A percentile compares a stretch with the other conserved stretches of the same genome.
Conservation (phyloP, 2,888 invertebrate genomes). For the Dicycla oo region DNA sequence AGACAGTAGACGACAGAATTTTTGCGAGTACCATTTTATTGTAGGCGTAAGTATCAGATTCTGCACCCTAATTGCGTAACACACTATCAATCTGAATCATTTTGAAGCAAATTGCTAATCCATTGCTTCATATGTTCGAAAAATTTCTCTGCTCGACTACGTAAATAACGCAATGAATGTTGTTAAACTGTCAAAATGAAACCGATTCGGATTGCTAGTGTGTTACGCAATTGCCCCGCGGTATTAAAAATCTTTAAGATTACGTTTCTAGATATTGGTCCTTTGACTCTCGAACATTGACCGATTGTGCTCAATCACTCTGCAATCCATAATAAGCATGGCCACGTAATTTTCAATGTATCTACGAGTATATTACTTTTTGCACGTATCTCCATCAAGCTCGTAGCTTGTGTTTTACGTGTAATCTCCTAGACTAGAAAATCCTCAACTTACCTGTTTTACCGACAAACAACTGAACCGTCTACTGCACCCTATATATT, state of each 20-base stretch:
- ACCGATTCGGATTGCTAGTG: too few species aligned
- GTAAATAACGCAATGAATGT: too few species aligned
- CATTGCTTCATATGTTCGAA: too few species aligned
- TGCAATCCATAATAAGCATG: neutral
- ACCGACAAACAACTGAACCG: slow-evolving; percentile 19
- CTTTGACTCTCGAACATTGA: neutral
- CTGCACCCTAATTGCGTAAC: too few species aligned
- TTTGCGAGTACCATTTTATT: neutral
- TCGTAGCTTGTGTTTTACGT: slow-evolving; percentile 30
- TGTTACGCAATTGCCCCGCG: too few species aligned
- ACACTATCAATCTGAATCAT: too few species aligned
- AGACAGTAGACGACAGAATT: neutral
- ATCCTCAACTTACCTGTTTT: slow-evolving; percentile 39
- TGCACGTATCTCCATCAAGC: slow-evolving; percentile 28
- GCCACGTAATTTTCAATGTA: slow-evolving; percentile 8
- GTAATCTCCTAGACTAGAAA: slow-evolving; percentile 26
- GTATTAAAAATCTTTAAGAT: neutral
- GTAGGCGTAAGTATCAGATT: neutral
- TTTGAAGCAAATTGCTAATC: too few species aligned
- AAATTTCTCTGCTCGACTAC: too few species aligned
- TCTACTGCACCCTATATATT: slow-evolving; percentile 5
- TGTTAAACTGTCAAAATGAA: too few species aligned
- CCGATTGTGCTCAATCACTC: neutral
- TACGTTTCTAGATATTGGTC: neutral
- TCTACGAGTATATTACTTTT: slow-evolving; percentile 32